phyloP scores from a whole-genome alignment of 2,113 vertebrate species.

The Abramis brama region DNA sequence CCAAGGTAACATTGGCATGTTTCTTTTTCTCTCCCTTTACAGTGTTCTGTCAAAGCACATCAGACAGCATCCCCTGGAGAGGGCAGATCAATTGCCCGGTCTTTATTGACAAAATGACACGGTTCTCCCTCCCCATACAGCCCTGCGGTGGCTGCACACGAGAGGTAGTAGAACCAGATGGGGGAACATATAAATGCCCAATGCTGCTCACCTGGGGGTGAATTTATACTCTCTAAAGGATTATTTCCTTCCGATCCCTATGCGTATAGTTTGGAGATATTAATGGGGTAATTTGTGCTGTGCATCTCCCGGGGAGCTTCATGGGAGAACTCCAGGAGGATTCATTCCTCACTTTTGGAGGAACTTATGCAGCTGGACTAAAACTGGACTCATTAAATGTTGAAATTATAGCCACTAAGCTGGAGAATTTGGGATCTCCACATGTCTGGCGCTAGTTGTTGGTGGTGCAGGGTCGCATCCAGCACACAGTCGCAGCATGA shows the following conservation, averaged over 20 bases:
- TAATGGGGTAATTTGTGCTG: conserved; percentile 84
- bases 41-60: conserved; percentile 20
- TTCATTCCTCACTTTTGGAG: conserved; percentile 72
- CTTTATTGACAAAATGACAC: conserved; percentile 60
- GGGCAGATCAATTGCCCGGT: conserved; percentile 49
- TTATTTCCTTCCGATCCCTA: conserved; percentile 46
- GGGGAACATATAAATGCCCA: conserved; percentile 45
- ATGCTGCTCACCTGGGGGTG: conserved; percentile 68
- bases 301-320: conserved; percentile 69
- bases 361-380: conserved; percentile 74
- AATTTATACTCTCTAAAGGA: conserved; percentile 67
- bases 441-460: not conserved
- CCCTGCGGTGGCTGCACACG: conserved; percentile 51
- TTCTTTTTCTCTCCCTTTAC: conserved; percentile 19
- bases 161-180: conserved; percentile 46
- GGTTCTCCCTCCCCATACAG: conserved; percentile 35
- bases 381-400: conserved; percentile 52
- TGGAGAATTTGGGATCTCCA: not conserved
- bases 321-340: conserved; percentile 69
- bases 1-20: conserved; percentile 26
- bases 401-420: conserved; percentile 47
- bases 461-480: conserved; percentile 49
- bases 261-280: conserved; percentile 78
- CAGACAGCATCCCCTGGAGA: conserved; percentile 29
- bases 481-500: conserved; percentile 58